A percentile compares a stretch with the other conserved stretches of the same genome.
Conservation (phyloP, 1,140 invertebrate genomes). For the Zophobas morio region DNA sequence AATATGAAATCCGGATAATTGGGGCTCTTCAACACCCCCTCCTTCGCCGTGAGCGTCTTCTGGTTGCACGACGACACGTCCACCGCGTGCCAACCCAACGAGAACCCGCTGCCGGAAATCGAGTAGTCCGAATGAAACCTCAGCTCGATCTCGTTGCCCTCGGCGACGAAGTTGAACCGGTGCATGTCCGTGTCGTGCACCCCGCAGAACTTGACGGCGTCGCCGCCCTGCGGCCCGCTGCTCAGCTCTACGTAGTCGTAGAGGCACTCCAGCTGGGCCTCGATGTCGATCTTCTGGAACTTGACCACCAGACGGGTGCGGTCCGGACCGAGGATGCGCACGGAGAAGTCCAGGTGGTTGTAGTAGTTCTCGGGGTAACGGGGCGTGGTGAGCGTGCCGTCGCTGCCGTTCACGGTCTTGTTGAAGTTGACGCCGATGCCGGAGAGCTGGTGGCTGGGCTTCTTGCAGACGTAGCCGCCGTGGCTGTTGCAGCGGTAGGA, state of each 20-base stretch:
- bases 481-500: conserved; percentile 71
- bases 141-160: conserved; percentile 73
- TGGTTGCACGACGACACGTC: conserved; percentile 77
- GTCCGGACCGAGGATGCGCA: conserved; percentile 73
- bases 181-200: conserved; percentile 71
- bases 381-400: conserved; percentile 74
- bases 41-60: conserved; percentile 75
- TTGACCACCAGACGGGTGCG: conserved; percentile 76
- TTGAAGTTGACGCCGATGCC: conserved; percentile 64
- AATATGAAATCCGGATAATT: conserved; percentile 80
- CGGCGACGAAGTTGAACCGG: conserved; percentile 75
- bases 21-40: conserved; percentile 73
- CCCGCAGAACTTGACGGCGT: conserved; percentile 71
- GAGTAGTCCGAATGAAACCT: conserved; percentile 82
- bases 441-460: conserved; percentile 56
- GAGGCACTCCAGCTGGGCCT: conserved; percentile 81
- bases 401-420: conserved; percentile 70
- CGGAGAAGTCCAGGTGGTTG: conserved; percentile 78
- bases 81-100: conserved; percentile 77
- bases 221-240: conserved; percentile 53
- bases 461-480: conserved; percentile 74
- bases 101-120: conserved; percentile 76
- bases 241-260: conserved; percentile 81
- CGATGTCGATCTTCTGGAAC: conserved; percentile 79
- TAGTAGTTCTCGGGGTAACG: conserved; percentile 78